Conservation (phyloP, 1,140 invertebrate genomes). For the Zaprionus inermis region DNA sequence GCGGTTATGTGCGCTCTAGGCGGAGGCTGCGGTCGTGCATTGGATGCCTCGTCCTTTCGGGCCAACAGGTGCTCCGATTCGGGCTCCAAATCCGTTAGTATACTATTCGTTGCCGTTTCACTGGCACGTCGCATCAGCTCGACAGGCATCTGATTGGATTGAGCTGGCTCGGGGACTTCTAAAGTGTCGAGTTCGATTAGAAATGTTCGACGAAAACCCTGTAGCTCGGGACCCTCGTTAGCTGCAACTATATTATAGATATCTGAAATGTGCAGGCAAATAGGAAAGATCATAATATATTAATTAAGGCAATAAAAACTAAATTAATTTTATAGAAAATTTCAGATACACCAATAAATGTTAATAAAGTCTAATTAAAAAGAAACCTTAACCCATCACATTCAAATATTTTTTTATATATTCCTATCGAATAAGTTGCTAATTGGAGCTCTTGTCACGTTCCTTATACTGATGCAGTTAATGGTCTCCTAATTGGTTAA, state of each 20-base stretch:
- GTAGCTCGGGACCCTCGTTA: constrained; percentile 46
- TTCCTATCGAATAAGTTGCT: not conserved
- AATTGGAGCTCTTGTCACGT: not conserved
- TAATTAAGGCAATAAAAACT: not conserved
- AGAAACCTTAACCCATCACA: not conserved
- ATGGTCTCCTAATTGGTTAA: constrained; percentile 44
- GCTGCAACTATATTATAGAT: constrained; percentile 50
- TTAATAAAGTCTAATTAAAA: not conserved
- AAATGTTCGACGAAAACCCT: constrained; percentile 36
- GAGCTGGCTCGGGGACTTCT: not conserved
- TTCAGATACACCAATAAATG: not conserved
- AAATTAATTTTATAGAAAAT: not conserved
- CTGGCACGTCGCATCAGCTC: constrained; percentile 60
- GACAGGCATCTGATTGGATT: constrained; percentile 44
- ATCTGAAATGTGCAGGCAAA: constrained; percentile 21
- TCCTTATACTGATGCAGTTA: not conserved
- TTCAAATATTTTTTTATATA: not conserved
- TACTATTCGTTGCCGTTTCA: constrained; percentile 59
- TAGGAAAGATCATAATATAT: not conserved
- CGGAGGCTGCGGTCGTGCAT: constrained; percentile 44
- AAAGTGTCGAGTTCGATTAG: constrained; percentile 9
- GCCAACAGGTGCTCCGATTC: constrained; percentile 64
- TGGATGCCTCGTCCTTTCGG: constrained; percentile 17
- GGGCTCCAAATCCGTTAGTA: constrained; percentile 53
- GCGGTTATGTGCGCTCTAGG: constrained; percentile 25